Conservation (phyloP, 2,113 vertebrate genomes). For the Gorilla gorilla region DNA sequence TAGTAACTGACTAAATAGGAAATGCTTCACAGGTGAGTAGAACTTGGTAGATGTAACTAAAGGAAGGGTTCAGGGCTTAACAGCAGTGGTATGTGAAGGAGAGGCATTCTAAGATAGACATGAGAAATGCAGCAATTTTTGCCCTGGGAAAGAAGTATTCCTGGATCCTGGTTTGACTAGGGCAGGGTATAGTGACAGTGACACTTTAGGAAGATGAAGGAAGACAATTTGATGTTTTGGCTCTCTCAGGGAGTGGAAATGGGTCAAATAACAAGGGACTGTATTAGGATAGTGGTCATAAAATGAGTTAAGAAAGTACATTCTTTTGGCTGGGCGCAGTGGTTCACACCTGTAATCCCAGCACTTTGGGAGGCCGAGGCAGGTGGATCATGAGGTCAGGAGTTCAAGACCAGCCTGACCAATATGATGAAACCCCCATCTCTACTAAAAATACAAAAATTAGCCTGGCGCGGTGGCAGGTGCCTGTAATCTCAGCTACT, state of each 20-base stretch:
- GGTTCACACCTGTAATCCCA: too few relatives aligned
- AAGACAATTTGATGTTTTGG: background rate
- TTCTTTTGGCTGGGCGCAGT: background rate
- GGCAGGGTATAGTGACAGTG: background rate
- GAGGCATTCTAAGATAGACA: background rate
- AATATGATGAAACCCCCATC: too few relatives aligned
- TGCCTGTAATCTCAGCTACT: too few relatives aligned
- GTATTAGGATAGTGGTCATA: background rate
- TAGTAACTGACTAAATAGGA: background rate
- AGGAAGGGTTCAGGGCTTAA: background rate
- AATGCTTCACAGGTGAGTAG: background rate
- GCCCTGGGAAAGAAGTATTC: background rate
- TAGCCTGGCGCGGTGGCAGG: too few relatives aligned
- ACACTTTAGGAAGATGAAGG: background rate
- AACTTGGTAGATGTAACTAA: background rate
- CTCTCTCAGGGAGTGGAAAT: background rate
- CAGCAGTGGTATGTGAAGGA: background rate
- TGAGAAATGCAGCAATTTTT: background rate
- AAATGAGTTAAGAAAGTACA: background rate
- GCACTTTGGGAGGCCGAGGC: too few relatives aligned
- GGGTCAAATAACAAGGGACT: background rate
- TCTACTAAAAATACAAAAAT: too few relatives aligned
- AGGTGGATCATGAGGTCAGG: too few relatives aligned
- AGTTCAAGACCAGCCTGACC: too few relatives aligned
- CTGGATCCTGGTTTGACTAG: background rate